Base-by-base conservation (phyloP, 2,888 invertebrate genomes). In the Malthinus flaveolus region DNA sequence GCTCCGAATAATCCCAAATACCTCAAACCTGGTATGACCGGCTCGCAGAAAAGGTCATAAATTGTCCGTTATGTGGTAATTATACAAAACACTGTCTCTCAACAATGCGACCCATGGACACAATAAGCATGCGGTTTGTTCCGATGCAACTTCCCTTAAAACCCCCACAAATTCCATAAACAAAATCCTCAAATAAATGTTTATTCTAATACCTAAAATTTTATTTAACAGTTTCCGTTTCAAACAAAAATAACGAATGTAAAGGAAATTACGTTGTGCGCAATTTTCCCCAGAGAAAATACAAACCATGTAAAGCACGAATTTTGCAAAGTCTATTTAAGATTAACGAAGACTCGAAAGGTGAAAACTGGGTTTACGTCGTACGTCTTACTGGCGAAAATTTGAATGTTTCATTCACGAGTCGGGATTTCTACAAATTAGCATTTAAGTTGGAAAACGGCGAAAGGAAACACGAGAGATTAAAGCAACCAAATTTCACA, bases 51-150 rank as follows among this genome's bases (percentile, higher is more conserved):
- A 64, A 58, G 63, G 63, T 63, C 71, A 74, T 74, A 74, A 74
- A 74, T 73, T 70, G 69, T 71, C 69, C 67, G 73, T 71, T 73
- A 74, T 72, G 73, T 67, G 70, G 73, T 73, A 73, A 74, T 74
- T 74, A 74, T 72, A 72, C 71, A 72, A 72, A 73, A 73, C 72
- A 71, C 71, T 72, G 71, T 73, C 72, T 69, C 67, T 63, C 66
- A 67, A 73, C 72, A 72, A 73, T 72, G 71, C 68, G 68, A 69
- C 68, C 70, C 68, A 23, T 63, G 60, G 61, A 59, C 44, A 59
- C 65, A 63, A 62, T 65, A 67, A 67, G 66, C 61, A 65, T 56
- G 51, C 57, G 55, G 59, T 49, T 58, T 49, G 61, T 54, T 46
- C 35, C 54, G 23, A 46, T 47, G 37, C 46, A 55, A 46, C 49